Evolutionary conservation across 2,888 invertebrate species (phyloP).

Genomic region (Ditula angustiorana): DNA sequence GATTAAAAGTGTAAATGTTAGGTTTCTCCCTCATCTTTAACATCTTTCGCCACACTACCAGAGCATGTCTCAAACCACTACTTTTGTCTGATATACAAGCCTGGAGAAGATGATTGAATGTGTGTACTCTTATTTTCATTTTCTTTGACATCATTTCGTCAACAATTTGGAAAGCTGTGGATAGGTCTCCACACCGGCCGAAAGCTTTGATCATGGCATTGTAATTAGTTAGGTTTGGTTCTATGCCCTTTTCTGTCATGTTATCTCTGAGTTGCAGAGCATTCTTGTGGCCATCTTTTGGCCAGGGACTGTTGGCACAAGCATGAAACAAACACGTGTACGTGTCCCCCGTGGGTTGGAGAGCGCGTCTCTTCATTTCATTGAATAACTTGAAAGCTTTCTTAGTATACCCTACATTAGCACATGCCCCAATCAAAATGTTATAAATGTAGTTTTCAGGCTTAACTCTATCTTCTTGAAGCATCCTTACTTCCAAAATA

Average conservation of each 20-base stretch:
- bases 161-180: conserved; percentile 91
- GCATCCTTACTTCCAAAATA: conserved; percentile 91
- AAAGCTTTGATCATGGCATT: conserved; percentile 97
- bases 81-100: conserved; percentile 92
- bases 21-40: conserved; percentile 87
- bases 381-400: conserved; percentile 94
- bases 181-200: conserved; percentile 92
- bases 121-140: conserved; percentile 87
- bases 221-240: conserved; percentile 91
- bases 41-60: conserved; percentile 96
- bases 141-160: conserved; percentile 92
- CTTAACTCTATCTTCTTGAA: conserved; percentile 90
- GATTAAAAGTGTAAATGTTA: conserved; percentile 90
- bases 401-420: conserved; percentile 92
- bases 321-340: conserved; percentile 96
- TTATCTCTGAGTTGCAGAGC: conserved; percentile 88
- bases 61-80: conserved; percentile 92
- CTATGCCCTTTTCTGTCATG: conserved; percentile 88
- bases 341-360: conserved; percentile 89
- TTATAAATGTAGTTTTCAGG: conserved; percentile 93
- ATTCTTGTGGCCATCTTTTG: conserved; percentile 88
- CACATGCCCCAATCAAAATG: conserved; percentile 93
- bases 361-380: conserved; percentile 91
- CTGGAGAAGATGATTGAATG: conserved; percentile 92
- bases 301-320: conserved; percentile 92